Conservation (phyloP, 2,113 vertebrate species). For the Nipponia nippon region DNA sequence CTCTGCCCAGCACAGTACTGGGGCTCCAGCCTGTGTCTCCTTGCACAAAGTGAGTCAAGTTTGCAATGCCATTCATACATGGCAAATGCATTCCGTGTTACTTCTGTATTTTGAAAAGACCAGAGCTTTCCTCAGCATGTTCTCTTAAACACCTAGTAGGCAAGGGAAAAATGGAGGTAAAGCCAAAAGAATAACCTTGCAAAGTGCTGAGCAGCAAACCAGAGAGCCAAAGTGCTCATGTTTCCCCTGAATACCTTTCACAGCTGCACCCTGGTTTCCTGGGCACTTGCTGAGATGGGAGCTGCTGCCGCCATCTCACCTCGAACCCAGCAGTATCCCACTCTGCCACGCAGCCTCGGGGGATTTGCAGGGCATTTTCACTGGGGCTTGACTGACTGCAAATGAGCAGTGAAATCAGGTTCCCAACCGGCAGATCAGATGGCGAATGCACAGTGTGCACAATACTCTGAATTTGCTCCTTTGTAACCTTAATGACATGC, state of each 20-base stretch:
- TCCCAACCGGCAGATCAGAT: not conserved
- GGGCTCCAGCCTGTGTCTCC: not conserved
- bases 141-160: not conserved
- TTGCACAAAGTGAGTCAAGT: not conserved
- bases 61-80: not conserved
- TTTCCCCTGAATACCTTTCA: not conserved
- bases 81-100: not conserved
- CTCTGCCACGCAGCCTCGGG: not conserved
- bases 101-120: not conserved
- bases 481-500: not conserved
- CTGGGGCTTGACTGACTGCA: not conserved
- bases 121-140: not conserved
- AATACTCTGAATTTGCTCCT: not conserved
- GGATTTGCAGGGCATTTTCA: not conserved
- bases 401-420: not conserved
- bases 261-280: not conserved
- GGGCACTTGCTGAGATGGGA: not conserved
- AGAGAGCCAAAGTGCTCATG: not conserved
- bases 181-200: not conserved
- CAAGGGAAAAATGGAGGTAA: not conserved
- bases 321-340: not conserved
- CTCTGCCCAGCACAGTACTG: not conserved
- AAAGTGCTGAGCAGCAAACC: not conserved
- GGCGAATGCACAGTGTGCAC: fast-evolving
- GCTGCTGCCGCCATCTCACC: not conserved